phyloP scores from a whole-genome alignment of 2,888 invertebrate species.

The Chrysodeixis includens region DNA sequence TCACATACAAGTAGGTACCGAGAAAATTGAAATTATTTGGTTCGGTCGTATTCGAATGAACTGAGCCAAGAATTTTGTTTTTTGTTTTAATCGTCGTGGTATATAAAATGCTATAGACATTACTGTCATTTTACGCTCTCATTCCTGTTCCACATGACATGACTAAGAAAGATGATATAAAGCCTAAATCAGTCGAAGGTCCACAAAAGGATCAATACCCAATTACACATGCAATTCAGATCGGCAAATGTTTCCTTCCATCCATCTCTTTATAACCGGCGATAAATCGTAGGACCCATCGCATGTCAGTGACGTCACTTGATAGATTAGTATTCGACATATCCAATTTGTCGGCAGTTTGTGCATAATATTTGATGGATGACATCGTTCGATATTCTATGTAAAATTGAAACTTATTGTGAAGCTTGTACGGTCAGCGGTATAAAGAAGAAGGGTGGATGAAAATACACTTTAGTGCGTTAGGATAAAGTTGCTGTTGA shows the following conservation, averaged over 20 bases:
- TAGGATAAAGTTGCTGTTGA: not conserved
- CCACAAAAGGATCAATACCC: too few species aligned
- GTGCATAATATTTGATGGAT: constrained; percentile 50
- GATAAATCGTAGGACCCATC: constrained; percentile 39
- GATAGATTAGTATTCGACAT: constrained; percentile 52
- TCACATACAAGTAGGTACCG: too few species aligned
- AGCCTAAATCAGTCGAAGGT: not conserved
- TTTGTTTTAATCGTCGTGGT: too few species aligned
- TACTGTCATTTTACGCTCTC: too few species aligned
- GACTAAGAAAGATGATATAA: not conserved
- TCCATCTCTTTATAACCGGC: constrained; percentile 19
- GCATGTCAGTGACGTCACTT: constrained; percentile 38
- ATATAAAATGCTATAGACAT: too few species aligned
- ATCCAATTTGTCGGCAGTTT: constrained; percentile 49
- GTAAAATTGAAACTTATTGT: not conserved
- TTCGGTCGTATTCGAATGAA: too few species aligned
- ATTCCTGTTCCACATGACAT: too few species aligned
- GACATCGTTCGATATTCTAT: constrained; percentile 26
- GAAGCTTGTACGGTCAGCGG: not conserved
- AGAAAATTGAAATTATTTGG: too few species aligned
- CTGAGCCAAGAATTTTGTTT: too few species aligned
- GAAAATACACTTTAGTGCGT: not conserved
- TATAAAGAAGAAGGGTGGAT: not conserved
- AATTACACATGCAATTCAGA: not conserved
- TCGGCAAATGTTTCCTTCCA: constrained; percentile 26